These are phyloP conservation scores for Gastracanthus pulcherrimus DNA, from an alignment of 2,888 invertebrate genomes.

Conservation along the genomic window DNA sequence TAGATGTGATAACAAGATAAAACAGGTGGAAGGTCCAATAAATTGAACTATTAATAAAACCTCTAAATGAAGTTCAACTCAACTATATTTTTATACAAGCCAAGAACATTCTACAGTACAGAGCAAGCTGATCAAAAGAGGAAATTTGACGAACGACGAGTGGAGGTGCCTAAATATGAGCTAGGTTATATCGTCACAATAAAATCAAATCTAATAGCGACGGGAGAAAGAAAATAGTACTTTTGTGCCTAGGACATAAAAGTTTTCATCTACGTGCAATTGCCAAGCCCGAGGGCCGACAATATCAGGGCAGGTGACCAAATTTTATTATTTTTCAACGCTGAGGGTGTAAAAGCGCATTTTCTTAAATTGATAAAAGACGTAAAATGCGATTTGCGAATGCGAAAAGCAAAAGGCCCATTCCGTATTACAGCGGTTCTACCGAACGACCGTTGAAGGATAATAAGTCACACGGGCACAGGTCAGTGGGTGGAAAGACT, in stretches of 20 bases:
- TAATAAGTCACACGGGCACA: conserved; percentile 55
- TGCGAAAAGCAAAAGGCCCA: conserved; percentile 61
- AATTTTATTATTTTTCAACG: too few species aligned
- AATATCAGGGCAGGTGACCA: too few species aligned
- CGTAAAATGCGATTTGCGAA: too few species aligned
- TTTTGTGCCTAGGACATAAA: too few species aligned
- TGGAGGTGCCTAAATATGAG: conserved; percentile 49
- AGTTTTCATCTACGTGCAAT: too few species aligned
- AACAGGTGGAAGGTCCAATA: conserved; percentile 60
- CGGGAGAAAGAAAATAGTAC: conserved; percentile 61
- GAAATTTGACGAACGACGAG: conserved; percentile 51
- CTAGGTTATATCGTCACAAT: conserved; percentile 62
- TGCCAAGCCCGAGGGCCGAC: too few species aligned
- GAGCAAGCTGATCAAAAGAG: conserved; percentile 55
- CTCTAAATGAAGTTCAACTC: conserved; percentile 46
- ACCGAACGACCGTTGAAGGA: conserved; percentile 62
- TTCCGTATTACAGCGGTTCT: conserved; percentile 60
- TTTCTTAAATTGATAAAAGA: too few species aligned
- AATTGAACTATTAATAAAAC: conserved; percentile 61
- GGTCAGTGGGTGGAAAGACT: conserved; percentile 52
- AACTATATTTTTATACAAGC: conserved; percentile 58
- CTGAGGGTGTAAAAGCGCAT: too few species aligned
- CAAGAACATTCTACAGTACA: conserved; percentile 47
- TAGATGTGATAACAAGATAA: conserved; percentile 63
- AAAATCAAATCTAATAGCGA: conserved; percentile 53